Percentiles rank a stretch among this genome's conserved stretches.
Evolutionary conservation across 2,888 invertebrate species (phyloP).

Genomic region (Cynaeus angustus): DNA sequence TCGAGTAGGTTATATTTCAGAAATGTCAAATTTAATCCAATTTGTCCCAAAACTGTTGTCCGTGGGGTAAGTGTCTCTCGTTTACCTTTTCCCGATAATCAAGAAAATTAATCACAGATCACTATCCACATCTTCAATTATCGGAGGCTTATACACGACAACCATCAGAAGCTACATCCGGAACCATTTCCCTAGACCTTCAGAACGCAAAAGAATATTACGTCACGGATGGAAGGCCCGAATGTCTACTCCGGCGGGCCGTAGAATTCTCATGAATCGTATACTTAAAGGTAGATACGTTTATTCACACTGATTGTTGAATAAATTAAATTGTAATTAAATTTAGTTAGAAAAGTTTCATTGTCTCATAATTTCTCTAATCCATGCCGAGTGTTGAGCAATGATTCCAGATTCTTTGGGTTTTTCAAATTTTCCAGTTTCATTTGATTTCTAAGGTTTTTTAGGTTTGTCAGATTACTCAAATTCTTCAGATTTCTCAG

Average conservation of each 20-base stretch:
- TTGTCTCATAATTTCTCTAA: too few species aligned
- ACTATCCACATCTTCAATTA: not conserved
- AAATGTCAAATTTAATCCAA: not conserved
- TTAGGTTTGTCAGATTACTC: too few species aligned
- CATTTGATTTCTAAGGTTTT: too few species aligned
- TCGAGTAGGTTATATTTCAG: too few species aligned
- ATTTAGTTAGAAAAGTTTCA: too few species aligned
- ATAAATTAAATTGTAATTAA: too few species aligned
- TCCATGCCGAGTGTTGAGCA: too few species aligned
- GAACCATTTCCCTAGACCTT: conserved; percentile 83
- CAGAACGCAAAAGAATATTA: conserved; percentile 81
- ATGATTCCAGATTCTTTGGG: too few species aligned
- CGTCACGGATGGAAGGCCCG: conserved; percentile 82
- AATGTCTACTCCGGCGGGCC: conserved; percentile 81
- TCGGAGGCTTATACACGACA: conserved; percentile 64
- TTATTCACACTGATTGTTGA: conserved; percentile 76
- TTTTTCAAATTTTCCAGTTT: too few species aligned
- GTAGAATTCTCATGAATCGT: conserved; percentile 83
- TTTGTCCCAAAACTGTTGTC: not conserved
- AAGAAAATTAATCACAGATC: conserved; percentile 2
- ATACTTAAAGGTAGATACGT: conserved; percentile 83
- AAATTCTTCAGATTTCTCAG: too few species aligned
- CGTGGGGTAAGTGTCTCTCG: not conserved
- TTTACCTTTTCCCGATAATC: not conserved
- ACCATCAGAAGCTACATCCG: conserved; percentile 74